phyloP scores from a whole-genome alignment of 2,113 vertebrate species.

The Tyto alba region DNA sequence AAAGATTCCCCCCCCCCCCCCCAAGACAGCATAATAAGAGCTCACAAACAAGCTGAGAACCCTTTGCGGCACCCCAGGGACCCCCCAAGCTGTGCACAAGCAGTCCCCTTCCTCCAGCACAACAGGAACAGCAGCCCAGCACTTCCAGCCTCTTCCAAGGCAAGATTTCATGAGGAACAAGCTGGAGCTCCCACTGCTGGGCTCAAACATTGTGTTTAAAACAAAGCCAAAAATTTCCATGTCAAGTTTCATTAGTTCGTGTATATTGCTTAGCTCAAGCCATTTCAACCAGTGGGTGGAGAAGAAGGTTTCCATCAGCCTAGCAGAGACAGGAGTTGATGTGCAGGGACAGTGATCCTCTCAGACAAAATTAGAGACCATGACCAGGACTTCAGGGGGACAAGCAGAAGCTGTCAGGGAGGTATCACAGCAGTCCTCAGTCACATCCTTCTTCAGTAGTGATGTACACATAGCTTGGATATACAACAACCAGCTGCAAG shows the following conservation, averaged over 20 bases:
- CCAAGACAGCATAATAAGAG: not conserved
- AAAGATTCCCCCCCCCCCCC: no score
- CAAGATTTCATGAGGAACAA: not conserved
- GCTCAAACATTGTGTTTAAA: not conserved
- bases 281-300: accelerated
- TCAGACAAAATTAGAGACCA: not conserved
- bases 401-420: not conserved
- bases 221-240: accelerated
- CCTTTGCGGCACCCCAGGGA: not conserved
- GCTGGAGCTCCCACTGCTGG: not conserved
- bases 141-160: not conserved
- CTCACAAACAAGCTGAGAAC: accelerated
- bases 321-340: not conserved
- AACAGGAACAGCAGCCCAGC: not conserved
- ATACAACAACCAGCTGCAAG: not conserved
- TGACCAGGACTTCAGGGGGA: not conserved
- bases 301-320: not conserved
- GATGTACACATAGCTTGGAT: accelerated
- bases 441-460: not conserved
- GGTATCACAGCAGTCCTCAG: not conserved
- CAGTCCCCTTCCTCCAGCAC: not conserved
- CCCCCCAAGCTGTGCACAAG: not conserved
- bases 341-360: not conserved
- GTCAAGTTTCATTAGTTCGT: not conserved
- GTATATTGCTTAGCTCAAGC: not conserved